Conservation (phyloP, 2,888 invertebrate genomes). For the Rhogogaster chlorosoma region DNA sequence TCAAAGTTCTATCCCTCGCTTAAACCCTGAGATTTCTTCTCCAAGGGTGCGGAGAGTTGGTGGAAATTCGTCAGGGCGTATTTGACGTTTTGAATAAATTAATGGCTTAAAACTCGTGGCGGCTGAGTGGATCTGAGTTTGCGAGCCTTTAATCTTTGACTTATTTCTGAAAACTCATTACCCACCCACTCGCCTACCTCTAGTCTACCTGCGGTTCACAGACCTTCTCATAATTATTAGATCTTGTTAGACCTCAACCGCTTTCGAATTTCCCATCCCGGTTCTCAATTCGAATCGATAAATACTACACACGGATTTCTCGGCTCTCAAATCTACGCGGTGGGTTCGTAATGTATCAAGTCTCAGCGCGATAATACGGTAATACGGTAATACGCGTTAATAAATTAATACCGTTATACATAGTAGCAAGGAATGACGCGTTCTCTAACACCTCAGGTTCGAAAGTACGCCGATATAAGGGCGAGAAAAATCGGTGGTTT, state of each 20-base stretch:
- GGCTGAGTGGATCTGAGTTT: not conserved
- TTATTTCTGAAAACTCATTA: constrained; percentile 47
- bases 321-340: not conserved
- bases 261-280: not conserved
- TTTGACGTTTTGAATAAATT: constrained; percentile 49
- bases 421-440: not conserved
- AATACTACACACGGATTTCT: not conserved
- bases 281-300: not conserved
- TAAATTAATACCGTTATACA: constrained; percentile 6
- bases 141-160: constrained; percentile 43
- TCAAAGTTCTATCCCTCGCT: not conserved
- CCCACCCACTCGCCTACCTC: not conserved
- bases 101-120: constrained; percentile 30
- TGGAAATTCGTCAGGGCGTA: constrained; percentile 33
- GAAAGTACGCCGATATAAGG: not conserved
- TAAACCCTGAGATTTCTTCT: not conserved
- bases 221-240: not conserved
- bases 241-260: not conserved
- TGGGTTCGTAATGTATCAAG: not conserved
- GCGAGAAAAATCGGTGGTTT: not conserved
- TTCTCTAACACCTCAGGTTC: not conserved
- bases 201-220: not conserved
- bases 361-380: not conserved
- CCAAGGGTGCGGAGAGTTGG: not conserved
- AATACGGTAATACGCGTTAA: constrained; percentile 25